Evolutionary conservation across 2,888 invertebrate genomes (phyloP).

Genomic region (Pyrgus malvae): DNA sequence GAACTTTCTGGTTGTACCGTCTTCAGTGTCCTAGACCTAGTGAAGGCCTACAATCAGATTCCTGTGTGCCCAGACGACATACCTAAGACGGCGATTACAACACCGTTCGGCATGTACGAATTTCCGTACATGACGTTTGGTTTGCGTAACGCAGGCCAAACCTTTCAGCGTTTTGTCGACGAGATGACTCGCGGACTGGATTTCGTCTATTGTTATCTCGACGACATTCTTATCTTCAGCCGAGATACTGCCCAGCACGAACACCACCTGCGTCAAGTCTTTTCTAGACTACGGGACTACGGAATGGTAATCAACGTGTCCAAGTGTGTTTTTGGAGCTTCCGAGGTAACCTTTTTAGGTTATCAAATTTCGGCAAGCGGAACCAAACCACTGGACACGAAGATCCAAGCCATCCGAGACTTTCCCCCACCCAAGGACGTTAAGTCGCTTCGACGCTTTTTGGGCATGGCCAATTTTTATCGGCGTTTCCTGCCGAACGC

Average conservation of each 20-base stretch:
- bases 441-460: not conserved
- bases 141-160: conserved; percentile 51
- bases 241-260: not conserved
- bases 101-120: conserved; percentile 44
- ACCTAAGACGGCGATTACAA: conserved; percentile 43
- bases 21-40: conserved; percentile 31
- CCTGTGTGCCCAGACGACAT: conserved; percentile 25
- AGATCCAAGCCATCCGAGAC: not conserved
- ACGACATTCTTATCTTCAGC: not conserved
- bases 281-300: not conserved
- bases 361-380: not conserved
- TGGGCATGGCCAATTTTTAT: not conserved
- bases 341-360: not conserved
- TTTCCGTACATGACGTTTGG: conserved; percentile 46
- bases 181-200: not conserved
- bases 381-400: not conserved
- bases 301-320: conserved; percentile 36
- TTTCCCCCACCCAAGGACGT: not conserved
- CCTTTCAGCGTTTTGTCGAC: conserved; percentile 44
- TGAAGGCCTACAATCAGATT: conserved; percentile 31
- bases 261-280: not conserved
- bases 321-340: conserved; percentile 38
- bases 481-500: not conserved
- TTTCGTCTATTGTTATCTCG: not conserved
- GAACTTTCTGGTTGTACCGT: conserved; percentile 29